Conservation (phyloP, 2,797 vertebrate genomes). For the Acanthopagrus latus region DNA sequence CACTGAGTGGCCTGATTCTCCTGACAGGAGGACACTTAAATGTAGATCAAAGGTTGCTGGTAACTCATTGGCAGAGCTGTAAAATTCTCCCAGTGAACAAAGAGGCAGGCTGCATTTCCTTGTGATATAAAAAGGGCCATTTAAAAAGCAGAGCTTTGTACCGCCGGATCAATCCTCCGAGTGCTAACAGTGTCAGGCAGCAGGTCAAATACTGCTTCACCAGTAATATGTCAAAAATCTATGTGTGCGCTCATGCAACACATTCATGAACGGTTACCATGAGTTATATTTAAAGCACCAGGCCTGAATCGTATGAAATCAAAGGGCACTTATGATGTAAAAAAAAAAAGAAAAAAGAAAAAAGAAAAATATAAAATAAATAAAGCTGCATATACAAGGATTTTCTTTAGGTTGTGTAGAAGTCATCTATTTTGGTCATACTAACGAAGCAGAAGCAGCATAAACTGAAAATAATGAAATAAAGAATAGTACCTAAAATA, state of each 20-base stretch:
- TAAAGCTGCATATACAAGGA: too few relatives aligned
- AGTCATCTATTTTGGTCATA: too few relatives aligned
- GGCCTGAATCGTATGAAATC: too few relatives aligned
- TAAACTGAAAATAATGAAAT: too few relatives aligned
- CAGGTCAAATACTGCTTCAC: background rate
- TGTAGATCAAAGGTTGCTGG: conserved; percentile 39
- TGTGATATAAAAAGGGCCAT: background rate
- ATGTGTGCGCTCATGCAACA: background rate
- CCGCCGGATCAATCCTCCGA: background rate
- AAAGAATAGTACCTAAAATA: too few relatives aligned
- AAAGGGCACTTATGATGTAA: too few relatives aligned
- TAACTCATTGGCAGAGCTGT: conserved; percentile 41
- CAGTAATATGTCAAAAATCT: background rate
- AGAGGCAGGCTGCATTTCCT: background rate
- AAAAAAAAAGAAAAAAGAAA: too few relatives aligned
- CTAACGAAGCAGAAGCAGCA: too few relatives aligned
- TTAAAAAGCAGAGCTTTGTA: background rate
- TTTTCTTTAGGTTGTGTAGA: too few relatives aligned
- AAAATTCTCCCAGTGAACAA: conserved; percentile 20
- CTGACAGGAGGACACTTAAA: background rate
- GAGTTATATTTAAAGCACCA: too few relatives aligned
- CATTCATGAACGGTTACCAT: background rate
- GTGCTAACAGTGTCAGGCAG: background rate
- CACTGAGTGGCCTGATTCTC: background rate
- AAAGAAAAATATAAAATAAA: too few relatives aligned